Evolutionary conservation across 2,113 vertebrate species (phyloP), one percentile per base, ranked within the genome.

Genomic region (Tylochromis polylepis): DNA sequence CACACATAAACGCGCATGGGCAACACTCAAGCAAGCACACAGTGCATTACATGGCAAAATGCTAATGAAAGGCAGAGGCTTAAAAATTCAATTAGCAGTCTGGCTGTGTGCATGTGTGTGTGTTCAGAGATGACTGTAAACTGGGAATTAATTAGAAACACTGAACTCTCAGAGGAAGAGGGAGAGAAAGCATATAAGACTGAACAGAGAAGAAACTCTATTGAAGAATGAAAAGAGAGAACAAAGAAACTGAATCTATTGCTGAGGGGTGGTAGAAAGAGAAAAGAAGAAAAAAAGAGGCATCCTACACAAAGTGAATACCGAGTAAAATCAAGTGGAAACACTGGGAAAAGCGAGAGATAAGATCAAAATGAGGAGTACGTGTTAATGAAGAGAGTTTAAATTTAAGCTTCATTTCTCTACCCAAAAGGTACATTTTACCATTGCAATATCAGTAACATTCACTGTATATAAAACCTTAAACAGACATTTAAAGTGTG

Each of bases 101-200:
- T 80, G 49, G 8, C 10, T 78, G 29, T 77, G 46, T 77, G 46
- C 3, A 1, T 11, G 3, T 8, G 46, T 72, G 70, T 83, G 62
- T 58, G 62, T 70, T 80, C 29, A 55, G 55, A 84, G 72, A 83
- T 72, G 49, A 89, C 79, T 78, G 85, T 89, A 87, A 88, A 83
- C 81, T 90, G 84, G 83, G 85, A 91, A 91, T 93, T 90, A 89
- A 90, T 91, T 93, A 90, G 88, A 91, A 85, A 81, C 72, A 79
- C 72, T 86, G 77, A 93, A 89, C 77, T 88, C 59, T 84, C 43
- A 53, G 65, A 84, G 56, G 41, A 34, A 34, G 38, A 56, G 43
- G 38, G 3, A 78, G 29, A 27, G 72, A 53, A 16, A 57, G 14
- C 11, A 14, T 78, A 9, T 27, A 16, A 51, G 29, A 70, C 15